phyloP scores from a whole-genome alignment of 2,888 invertebrate genomes.

The Eupithecia tripunctaria region DNA sequence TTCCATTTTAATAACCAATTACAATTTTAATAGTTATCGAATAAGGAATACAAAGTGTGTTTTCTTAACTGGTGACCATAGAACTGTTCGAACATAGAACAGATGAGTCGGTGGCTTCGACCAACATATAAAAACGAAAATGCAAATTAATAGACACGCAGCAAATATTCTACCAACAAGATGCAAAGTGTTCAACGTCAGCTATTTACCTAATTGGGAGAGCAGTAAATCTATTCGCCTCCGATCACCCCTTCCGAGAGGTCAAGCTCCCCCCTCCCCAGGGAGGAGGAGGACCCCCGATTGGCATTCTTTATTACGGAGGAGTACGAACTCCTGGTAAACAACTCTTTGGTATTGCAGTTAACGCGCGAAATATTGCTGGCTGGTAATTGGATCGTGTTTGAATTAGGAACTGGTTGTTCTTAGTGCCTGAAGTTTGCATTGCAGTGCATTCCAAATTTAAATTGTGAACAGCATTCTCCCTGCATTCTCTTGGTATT shows the following conservation, averaged over 20 bases:
- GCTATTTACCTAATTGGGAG: slow-evolving; percentile 67
- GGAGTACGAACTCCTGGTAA: slow-evolving; percentile 52
- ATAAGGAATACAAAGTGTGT: no score
- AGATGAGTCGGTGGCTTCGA: no score
- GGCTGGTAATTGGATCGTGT: slow-evolving; percentile 39
- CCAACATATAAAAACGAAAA: neutral
- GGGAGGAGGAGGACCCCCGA: slow-evolving; percentile 58
- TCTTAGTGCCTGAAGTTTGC: slow-evolving; percentile 8
- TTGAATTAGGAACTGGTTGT: slow-evolving; percentile 38
- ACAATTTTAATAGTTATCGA: no score
- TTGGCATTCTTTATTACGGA: slow-evolving; percentile 73
- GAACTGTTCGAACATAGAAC: no score
- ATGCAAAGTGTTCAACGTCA: slow-evolving; percentile 47
- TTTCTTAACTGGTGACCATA: no score
- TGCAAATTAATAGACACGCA: neutral
- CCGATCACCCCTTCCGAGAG: slow-evolving; percentile 68
- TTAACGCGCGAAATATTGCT: slow-evolving; percentile 68
- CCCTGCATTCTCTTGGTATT: no score
- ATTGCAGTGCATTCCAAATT: slow-evolving; percentile 18
- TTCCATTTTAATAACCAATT: no score
- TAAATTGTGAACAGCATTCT: neutral
- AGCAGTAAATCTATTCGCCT: slow-evolving; percentile 58
- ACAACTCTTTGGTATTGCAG: slow-evolving; percentile 65
- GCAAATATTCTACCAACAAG: slow-evolving; percentile 2
- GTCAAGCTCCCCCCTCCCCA: slow-evolving; percentile 60